These are phyloP conservation scores for Darevskia mixta DNA, from an alignment of 2,797 vertebrate genomes.

Conservation along the genomic window DNA sequence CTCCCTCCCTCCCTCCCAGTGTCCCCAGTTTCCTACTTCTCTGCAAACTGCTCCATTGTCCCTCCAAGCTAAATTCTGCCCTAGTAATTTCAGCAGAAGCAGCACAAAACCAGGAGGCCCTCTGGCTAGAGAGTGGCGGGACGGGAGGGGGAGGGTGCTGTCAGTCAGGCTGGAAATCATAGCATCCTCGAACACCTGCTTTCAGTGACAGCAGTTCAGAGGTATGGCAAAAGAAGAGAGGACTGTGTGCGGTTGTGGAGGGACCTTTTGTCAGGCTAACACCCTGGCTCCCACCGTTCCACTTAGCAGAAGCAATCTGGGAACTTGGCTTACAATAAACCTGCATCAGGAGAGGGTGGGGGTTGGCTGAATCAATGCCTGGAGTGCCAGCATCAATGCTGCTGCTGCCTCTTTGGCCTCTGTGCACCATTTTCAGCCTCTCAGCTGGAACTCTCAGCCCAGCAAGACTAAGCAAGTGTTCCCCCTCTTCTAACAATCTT, in stretches of 20 bases:
- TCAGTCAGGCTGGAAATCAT: not conserved
- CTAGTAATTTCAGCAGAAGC: slow-evolving; percentile 60
- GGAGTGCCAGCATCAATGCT: not conserved
- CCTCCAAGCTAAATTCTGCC: slow-evolving; percentile 59
- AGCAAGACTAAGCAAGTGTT: not conserved
- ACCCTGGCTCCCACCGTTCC: too few species aligned
- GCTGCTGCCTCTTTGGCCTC: too few species aligned
- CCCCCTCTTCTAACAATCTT: not conserved
- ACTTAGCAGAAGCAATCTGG: not conserved
- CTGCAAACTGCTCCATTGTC: slow-evolving; percentile 47
- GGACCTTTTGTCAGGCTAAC: not conserved
- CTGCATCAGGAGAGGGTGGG: too few species aligned
- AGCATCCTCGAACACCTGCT: not conserved
- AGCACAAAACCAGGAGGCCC: slow-evolving; percentile 31
- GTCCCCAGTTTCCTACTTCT: slow-evolving; percentile 44
- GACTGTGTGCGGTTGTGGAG: too few species aligned
- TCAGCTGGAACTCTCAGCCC: not conserved
- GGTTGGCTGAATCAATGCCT: too few species aligned
- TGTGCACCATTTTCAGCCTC: not conserved
- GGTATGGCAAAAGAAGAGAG: not conserved
- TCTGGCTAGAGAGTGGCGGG: not conserved
- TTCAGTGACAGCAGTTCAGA: not conserved
- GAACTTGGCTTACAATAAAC: not conserved
- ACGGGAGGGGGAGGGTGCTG: not conserved
- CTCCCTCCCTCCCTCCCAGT: not conserved